A percentile compares a stretch with the other conserved stretches of the same genome.
These are phyloP conservation scores for Carollia perspicillata DNA, from an alignment of 2,113 vertebrate species.

Conservation along the genomic window DNA sequence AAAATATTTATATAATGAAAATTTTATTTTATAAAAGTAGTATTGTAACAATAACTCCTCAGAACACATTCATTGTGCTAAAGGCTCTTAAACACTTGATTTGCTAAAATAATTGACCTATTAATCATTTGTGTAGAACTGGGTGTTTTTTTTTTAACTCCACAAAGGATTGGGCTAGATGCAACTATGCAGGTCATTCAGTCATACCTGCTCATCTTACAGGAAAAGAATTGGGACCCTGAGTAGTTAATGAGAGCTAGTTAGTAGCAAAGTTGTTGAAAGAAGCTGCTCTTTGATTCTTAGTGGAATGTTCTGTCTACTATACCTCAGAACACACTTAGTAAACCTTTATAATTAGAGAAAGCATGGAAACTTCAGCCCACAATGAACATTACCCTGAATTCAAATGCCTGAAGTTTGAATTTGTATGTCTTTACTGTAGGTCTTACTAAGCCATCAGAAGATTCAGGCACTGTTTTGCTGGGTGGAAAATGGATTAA, in stretches of 20 bases:
- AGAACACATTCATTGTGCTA: background rate
- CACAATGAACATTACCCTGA: background rate
- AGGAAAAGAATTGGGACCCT: background rate
- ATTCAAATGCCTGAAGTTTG: background rate
- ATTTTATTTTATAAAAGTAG: background rate
- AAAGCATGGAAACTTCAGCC: background rate
- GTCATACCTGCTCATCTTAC: background rate
- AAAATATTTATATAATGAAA: background rate
- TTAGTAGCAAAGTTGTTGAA: background rate
- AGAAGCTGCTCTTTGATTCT: background rate
- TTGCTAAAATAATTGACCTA: background rate
- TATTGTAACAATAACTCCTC: background rate
- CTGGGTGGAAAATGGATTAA: background rate
- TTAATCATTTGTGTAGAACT: background rate
- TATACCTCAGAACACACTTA: background rate
- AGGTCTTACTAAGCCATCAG: background rate
- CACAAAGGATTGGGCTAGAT: background rate
- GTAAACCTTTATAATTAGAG: background rate
- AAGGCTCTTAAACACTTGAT: background rate
- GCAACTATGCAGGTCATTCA: background rate
- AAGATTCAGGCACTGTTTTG: background rate
- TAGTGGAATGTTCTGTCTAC: background rate
- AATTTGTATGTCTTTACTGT: background rate
- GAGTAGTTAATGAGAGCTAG: background rate
- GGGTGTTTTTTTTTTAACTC: background rate